Base-by-base conservation (phyloP, 2,888 invertebrate genomes). In the Furcula furcula region DNA sequence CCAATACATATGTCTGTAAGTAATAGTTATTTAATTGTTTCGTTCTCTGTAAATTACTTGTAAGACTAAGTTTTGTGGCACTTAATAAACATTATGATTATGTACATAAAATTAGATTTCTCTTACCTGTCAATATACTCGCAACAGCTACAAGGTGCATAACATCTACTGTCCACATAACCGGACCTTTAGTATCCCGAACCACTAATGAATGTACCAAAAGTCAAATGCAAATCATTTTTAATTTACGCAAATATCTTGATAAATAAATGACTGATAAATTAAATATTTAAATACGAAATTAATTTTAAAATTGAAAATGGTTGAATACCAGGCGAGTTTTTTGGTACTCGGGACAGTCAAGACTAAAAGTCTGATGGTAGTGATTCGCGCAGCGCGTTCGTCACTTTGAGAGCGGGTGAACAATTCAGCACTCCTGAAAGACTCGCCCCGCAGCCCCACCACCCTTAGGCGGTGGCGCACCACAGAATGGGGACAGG, bases 401-500 rank as follows among this genome's bases (percentile, higher is more conserved):
- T 66, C 77, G 78, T 63, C 69, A 62, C 65, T 67, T 65, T 53
- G 66, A 57, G 66, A 62, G 67, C 54, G 70, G 63, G 53, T 61
- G 51, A 55, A 66, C 63, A 68, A 61, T 76, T 76, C 69, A 74
- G 68, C 63, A 53, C 46, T 67, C 66, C 75, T 68, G 71, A 66
- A 67, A 57, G 65, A 53, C 64, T 62, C 59, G 55, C 66, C 58
- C 53, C 58, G 36, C 65, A 68, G 70, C 69, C 72, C 76, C 81
- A 77, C 82, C 77, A 78, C 78, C 79, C 76, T 65, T 65, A 65
- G 55, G 45, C 56, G 52, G 60, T 72, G 74, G 76, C 73, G 71
- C 71, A 65, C 64, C 60, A 44, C 56, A 62, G 57, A 83, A 80
- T 76, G 78, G 78, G 86, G 80, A 72, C 82, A 85, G 82, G 87